These are phyloP conservation scores for Urosaurus nigricauda DNA, from an alignment of 2,797 vertebrate species.

Conservation along the genomic window DNA sequence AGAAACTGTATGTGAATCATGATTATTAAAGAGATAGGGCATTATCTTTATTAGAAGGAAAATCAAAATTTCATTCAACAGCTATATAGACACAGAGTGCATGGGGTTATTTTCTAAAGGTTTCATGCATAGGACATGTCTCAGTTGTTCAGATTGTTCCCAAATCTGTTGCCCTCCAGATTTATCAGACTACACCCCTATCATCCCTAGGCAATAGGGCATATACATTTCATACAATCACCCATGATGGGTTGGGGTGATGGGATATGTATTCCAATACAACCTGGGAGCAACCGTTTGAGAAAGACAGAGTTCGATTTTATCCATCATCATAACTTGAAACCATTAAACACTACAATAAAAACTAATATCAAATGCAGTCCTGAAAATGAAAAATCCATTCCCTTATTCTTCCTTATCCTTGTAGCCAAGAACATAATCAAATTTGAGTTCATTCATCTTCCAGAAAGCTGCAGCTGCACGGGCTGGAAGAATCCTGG, in stretches of 20 bases:
- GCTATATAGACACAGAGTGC: not conserved
- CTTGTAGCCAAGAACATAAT: conserved; percentile 17
- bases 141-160: not conserved
- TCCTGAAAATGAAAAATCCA: not conserved
- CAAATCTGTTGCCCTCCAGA: not conserved
- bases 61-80: not conserved
- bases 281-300: no score
- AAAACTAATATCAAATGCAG: no score
- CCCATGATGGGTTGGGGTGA: no score
- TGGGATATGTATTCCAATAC: no score
- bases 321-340: not conserved
- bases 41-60: not conserved
- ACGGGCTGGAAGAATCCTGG: conserved; percentile 5
- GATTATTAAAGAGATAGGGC: not conserved
- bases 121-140: not conserved
- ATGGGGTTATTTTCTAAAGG: not conserved
- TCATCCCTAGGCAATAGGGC: no score
- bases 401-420: conserved; percentile 15
- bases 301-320: not conserved
- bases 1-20: not conserved
- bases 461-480: conserved; percentile 4
- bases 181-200: no score
- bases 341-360: not conserved
- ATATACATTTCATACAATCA: no score
- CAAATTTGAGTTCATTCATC: conserved; percentile 4